These are phyloP conservation scores for Vanessa tameamea DNA, from an alignment of 1,140 invertebrate genomes.

Conservation along the genomic window DNA sequence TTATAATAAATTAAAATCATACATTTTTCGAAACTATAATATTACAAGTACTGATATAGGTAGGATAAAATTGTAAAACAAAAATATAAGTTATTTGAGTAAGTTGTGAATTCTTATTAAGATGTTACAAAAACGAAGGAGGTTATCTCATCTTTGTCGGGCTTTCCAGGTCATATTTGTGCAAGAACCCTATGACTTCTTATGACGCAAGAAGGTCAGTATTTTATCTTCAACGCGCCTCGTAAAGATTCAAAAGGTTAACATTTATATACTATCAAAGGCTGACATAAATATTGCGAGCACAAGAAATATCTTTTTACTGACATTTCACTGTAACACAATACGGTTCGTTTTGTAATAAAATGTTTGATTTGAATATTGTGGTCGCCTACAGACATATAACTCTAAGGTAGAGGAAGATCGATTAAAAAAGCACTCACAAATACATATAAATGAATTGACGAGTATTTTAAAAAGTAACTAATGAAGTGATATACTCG, in stretches of 20 bases:
- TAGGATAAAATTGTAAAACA: no score
- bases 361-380: constrained; percentile 15
- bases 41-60: no score
- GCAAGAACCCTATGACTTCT: constrained; percentile 38
- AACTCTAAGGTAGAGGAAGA: neutral
- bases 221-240: constrained; percentile 35
- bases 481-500: no score
- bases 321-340: constrained; percentile 42
- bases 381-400: neutral
- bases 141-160: constrained; percentile 17
- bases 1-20: no score
- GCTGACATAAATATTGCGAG: constrained; percentile 40
- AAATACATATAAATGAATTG: no score
- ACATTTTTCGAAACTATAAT: no score
- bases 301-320: constrained; percentile 42
- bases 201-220: constrained; percentile 41
- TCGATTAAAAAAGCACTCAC: neutral
- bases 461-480: no score
- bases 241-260: constrained; percentile 41
- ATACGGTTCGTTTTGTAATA: constrained; percentile 36
- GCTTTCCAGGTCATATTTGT: constrained; percentile 39
- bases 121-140: constrained; percentile 22
- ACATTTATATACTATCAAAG: constrained; percentile 41
- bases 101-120: neutral
- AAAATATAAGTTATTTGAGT: no score